These are phyloP conservation scores for Pteropus rufus DNA, from an alignment of 2,797 vertebrate genomes.

Conservation along the genomic window DNA sequence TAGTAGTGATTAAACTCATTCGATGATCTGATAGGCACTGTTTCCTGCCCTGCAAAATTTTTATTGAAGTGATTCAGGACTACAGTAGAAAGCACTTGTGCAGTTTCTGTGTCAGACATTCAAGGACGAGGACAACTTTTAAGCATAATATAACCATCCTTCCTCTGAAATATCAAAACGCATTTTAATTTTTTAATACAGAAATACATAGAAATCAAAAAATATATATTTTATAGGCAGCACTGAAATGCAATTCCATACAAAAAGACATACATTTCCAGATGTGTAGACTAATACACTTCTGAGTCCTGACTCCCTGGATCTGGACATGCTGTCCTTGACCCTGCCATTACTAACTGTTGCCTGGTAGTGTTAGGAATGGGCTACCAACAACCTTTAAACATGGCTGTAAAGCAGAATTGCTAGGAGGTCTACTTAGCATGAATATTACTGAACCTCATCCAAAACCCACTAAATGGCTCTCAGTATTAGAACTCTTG, in stretches of 20 bases:
- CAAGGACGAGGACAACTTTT: conserved; percentile 42
- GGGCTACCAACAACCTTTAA: background rate
- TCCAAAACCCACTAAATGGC: background rate
- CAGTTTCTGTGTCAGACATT: conserved; percentile 66
- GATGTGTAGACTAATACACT: background rate
- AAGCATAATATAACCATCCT: conserved; percentile 73
- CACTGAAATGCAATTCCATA: background rate
- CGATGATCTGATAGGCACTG: conserved; percentile 66
- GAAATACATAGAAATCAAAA: background rate
- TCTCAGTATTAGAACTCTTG: background rate
- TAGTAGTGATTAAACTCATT: conserved; percentile 64
- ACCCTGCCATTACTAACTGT: background rate
- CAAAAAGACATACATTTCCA: background rate
- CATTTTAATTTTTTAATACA: background rate
- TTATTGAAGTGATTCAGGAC: conserved; percentile 76
- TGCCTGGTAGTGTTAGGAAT: background rate
- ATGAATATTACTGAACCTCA: background rate
- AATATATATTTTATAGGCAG: background rate
- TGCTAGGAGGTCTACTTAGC: background rate
- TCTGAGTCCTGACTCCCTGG: background rate
- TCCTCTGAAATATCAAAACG: conserved; percentile 59
- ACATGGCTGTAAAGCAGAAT: background rate
- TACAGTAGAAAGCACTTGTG: conserved; percentile 67
- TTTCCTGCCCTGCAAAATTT: conserved; percentile 68
- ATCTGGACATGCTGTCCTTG: background rate